A percentile compares a stretch with the other conserved stretches of the same genome.
Conservation (phyloP, 2,888 invertebrate species). For the Chironomus riparius region DNA sequence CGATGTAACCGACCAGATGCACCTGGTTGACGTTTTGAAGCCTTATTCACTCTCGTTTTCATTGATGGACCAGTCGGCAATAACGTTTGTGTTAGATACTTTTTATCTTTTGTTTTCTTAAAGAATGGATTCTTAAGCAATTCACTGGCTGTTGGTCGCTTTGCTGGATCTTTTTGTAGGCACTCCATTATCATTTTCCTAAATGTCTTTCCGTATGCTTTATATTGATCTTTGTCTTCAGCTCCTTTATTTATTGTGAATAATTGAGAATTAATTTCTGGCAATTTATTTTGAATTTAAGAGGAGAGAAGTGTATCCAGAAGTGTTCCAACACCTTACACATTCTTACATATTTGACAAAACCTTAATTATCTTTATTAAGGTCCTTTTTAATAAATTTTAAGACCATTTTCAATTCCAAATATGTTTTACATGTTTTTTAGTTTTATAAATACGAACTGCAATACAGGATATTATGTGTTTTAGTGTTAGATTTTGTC, state of each 20-base stretch:
- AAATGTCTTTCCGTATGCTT: slow-evolving; percentile 94
- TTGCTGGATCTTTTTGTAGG: slow-evolving; percentile 89
- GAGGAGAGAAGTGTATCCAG: too few relatives aligned
- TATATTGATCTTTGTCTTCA: slow-evolving; percentile 96
- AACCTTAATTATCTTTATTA: too few relatives aligned
- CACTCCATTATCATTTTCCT: slow-evolving; percentile 95
- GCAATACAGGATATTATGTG: too few relatives aligned
- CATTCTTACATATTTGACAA: too few relatives aligned
- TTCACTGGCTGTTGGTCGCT: slow-evolving; percentile 91
- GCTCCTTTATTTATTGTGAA: slow-evolving; percentile 46
- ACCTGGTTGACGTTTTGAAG: slow-evolving; percentile 69
- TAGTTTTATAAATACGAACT: too few relatives aligned
- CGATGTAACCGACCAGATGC: slow-evolving; percentile 78
- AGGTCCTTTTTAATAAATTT: too few relatives aligned
- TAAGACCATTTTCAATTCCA: too few relatives aligned
- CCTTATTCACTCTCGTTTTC: slow-evolving; percentile 86
- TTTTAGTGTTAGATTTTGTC: too few relatives aligned
- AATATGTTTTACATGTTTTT: too few relatives aligned
- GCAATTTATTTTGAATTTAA: slow-evolving; percentile 2
- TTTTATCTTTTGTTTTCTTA: slow-evolving; percentile 92
- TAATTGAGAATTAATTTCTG: slow-evolving; percentile 34
- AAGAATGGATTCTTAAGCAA: slow-evolving; percentile 95
- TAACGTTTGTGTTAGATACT: slow-evolving; percentile 75
- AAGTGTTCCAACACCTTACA: too few relatives aligned
- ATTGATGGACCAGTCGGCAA: slow-evolving; percentile 79